Evolutionary conservation across 1,140 invertebrate genomes (phyloP), one percentile per base, ranked within the genome.

Genomic region (Lethrus apterus): DNA sequence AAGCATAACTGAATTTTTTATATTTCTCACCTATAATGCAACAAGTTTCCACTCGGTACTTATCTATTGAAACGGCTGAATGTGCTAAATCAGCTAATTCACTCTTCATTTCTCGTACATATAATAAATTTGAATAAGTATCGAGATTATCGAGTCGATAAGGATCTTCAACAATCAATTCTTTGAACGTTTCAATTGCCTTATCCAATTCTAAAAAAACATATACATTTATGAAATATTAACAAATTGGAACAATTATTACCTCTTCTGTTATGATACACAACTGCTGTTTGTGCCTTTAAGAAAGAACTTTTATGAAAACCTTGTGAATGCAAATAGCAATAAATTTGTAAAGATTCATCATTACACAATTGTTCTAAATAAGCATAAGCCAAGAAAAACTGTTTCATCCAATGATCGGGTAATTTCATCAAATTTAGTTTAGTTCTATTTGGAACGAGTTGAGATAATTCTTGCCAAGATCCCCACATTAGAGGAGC

Each of bases 11-110:
- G 4, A 8, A 26, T 26, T 9, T n/a, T n/a, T n/a, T n/a, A n/a
- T n/a, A n/a, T n/a, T n/a, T 30, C 68, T 76, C 70, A 89, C 94
- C 96, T 65, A 99, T 90, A 59, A 98, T 90, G 73, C 93, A 98
- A 68, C 95, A 98, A 1, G 95, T 98, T 73, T 99, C 94, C 9
- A 94, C 86, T 61, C 90, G 76, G 64, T 97, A 99, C 71, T 97
- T 97, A 67, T 99, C 94, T 52, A 96, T 93, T 62, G 89, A 83
- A 21, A 88, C 89, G 23, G 90, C 89, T 58, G 85, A 82, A 63
- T 98, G 93, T 4, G 96, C 95, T 46, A 99, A 74, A 68, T 90
- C 78, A 4, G 94, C 89, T 48, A 99, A 70, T 67, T 98, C 93
- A 44, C 87, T 86, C 59, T 89, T 81, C 70, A 93, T 80, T 66